phyloP scores from a whole-genome alignment of 2,113 vertebrate species.

The Pollachius pollachius region DNA sequence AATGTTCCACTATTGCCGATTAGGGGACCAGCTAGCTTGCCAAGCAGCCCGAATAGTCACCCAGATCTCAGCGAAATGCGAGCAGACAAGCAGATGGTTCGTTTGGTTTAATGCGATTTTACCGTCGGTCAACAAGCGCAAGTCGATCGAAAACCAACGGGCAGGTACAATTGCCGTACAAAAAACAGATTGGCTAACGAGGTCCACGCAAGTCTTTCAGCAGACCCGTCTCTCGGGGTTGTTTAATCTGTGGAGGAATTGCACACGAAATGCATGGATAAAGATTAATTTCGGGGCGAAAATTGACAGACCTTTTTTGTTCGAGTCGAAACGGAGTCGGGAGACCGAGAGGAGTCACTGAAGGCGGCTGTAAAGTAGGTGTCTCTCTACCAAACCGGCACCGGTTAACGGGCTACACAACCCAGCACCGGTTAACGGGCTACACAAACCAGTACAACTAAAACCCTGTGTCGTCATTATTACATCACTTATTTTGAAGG shows the following conservation, averaged over 20 bases:
- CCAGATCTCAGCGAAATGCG: background rate
- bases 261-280: background rate
- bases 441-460: too few species aligned
- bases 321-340: too few species aligned
- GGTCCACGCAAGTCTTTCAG: too few species aligned
- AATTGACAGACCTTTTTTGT: background rate
- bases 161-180: background rate
- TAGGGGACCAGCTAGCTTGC: background rate
- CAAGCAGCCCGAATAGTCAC: background rate
- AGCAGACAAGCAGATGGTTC: background rate
- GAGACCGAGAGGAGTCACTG: too few species aligned
- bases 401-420: too few species aligned
- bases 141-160: background rate
- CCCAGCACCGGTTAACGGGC: too few species aligned
- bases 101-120: background rate
- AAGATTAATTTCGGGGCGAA: background rate
- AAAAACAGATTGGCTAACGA: background rate
- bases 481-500: too few species aligned
- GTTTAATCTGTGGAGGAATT: too few species aligned
- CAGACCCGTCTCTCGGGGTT: background rate
- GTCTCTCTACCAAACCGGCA: too few species aligned
- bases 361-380: too few species aligned
- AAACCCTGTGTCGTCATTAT: too few species aligned
- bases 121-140: background rate
- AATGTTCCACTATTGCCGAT: constrained; percentile 1